Evolutionary conservation across 2,797 vertebrate genomes (phyloP).

Genomic region (Premnoplex brunnescens): DNA sequence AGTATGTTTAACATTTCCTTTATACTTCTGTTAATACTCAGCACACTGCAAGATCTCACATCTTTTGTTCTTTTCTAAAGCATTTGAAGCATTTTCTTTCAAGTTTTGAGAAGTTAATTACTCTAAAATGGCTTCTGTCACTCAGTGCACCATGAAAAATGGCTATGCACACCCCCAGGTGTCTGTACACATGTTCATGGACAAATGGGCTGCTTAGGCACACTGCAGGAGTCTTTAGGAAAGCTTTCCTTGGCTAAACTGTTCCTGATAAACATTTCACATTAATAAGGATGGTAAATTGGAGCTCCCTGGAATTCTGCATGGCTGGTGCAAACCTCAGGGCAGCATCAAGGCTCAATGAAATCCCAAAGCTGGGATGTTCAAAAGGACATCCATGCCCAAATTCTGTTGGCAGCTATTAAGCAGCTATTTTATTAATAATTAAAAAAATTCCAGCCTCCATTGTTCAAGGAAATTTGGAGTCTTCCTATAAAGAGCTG

Average conservation of each 20-base stretch:
- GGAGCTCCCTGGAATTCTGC: background rate
- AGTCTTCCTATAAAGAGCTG: background rate
- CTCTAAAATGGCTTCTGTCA: background rate
- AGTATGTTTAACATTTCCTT: background rate
- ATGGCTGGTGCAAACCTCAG: background rate
- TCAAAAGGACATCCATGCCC: background rate
- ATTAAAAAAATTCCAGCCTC: background rate
- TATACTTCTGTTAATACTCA: background rate
- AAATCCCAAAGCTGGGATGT: background rate
- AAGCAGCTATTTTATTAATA: background rate
- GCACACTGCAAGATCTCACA: background rate
- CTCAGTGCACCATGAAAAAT: background rate
- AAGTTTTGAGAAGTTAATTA: background rate
- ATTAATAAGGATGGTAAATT: background rate
- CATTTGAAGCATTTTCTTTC: background rate
- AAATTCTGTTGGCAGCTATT: background rate
- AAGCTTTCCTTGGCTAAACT: background rate
- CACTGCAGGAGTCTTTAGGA: background rate
- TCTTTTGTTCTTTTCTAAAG: background rate
- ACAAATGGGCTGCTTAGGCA: background rate
- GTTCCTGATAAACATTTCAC: background rate
- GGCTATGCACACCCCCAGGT: background rate
- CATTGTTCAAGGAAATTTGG: background rate
- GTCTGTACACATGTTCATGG: background rate
- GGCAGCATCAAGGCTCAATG: background rate